Base-by-base conservation (phyloP, 2,888 invertebrate genomes). In the Leptinotarsa peninsularis region DNA sequence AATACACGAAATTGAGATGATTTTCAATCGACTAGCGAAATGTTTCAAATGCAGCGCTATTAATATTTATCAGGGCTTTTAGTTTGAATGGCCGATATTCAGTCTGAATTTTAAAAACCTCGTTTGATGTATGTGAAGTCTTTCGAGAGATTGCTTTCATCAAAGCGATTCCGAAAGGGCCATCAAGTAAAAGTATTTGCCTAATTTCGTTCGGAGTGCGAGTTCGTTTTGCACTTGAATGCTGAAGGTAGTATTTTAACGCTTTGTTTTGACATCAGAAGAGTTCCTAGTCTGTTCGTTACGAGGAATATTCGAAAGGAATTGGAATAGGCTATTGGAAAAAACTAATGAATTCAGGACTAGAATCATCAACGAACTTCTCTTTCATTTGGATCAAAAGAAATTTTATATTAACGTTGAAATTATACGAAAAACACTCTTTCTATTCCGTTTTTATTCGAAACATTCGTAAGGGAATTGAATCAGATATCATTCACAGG, bases 41-140 rank as follows among this genome's bases (percentile, higher is more conserved):
- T 71, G 71, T 56, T 71, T 74, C 70, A 63, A 76, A 70, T 67
- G 58, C 63, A 73, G 21, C 23, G 69, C 67, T 76, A 73, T 73
- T 67, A 76, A 76, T 76, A 76, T 76, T 73, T 58, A 77, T 72
- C 60, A 58, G 70, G 68, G 72, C 70, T 70, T 74, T 73, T 73
- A 67, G 75, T 66, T 56, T 67, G 66, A 71, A 73, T 68, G 74
- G 70, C 71, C 72, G 63, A 66, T 60, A 74, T 66, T 50, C 60
- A 43, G 60, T 58, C 43, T 60, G 75, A 72, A 76, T 76, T 76
- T 76, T 70, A 73, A 73, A 72, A 69, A 63, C 27, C 15, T 27
- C 43, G 33, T 33, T 43, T 43, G 63, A 63, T 63, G 33, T 63
- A 43, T 63, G 63, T 43, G 63, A 43, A 43, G 33, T 63, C 33